Percentiles rank a stretch among this genome's conserved stretches.
Conservation (phyloP, 2,113 vertebrate species). For the Sinocyclocheilus maitianheensis region DNA sequence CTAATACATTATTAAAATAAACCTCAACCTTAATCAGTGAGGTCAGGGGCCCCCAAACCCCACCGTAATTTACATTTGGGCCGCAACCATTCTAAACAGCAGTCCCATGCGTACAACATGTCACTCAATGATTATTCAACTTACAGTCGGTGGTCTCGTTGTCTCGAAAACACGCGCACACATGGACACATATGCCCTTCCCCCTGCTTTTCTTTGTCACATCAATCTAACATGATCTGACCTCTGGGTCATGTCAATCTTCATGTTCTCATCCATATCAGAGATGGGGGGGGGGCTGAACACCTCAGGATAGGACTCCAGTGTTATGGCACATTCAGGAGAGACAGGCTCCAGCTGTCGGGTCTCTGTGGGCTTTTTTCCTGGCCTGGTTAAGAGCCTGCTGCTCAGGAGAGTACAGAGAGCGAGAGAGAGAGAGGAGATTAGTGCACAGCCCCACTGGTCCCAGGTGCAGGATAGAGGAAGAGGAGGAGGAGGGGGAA, state of each 20-base stretch:
- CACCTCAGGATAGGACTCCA: constrained; percentile 34
- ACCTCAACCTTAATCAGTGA: background rate
- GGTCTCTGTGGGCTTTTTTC: constrained; percentile 30
- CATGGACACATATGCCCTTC: background rate
- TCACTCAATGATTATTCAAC: constrained; percentile 35
- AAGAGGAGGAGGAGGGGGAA: background rate
- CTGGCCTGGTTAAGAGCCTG: constrained; percentile 20
- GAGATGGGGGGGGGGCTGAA: constrained; percentile 16
- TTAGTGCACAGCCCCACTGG: constrained; percentile 25
- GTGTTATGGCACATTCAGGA: constrained; percentile 31
- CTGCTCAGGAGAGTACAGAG: constrained; percentile 19
- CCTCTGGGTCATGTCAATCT: constrained; percentile 51
- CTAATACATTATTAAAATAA: no score
- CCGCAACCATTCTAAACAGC: background rate
- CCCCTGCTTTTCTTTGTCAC: constrained; percentile 31
- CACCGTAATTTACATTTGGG: background rate
- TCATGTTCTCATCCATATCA: constrained; percentile 43
- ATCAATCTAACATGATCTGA: constrained; percentile 37
- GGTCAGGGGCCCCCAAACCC: background rate
- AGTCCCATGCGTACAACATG: background rate
- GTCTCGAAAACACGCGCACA: background rate
- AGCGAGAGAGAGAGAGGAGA: constrained; percentile 14
- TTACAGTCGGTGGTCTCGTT: background rate
- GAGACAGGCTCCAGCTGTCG: constrained; percentile 46
- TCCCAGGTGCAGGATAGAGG: constrained; percentile 33